Evolutionary conservation across 2,888 invertebrate species (phyloP).

Genomic region (Baccha elongata): DNA sequence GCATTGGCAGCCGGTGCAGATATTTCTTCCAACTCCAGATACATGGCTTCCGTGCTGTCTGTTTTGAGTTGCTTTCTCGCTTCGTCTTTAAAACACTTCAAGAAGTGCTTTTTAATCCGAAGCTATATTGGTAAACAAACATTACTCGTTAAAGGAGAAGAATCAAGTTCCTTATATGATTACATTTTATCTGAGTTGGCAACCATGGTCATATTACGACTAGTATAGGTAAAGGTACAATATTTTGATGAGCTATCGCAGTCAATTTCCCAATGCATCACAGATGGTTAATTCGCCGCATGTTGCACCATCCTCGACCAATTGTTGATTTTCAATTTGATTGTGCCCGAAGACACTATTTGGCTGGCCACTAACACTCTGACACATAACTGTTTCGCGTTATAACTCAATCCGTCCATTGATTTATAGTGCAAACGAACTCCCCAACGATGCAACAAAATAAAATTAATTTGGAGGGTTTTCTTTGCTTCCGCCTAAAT

Average conservation of each 20-base stretch:
- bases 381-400: background rate
- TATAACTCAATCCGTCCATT: slow-evolving; percentile 46
- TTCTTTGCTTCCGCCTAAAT: slow-evolving; percentile 48
- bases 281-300: slow-evolving; percentile 64
- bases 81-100: too few relatives aligned
- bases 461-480: slow-evolving; percentile 60
- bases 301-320: slow-evolving; percentile 41
- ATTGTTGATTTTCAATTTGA: slow-evolving; percentile 74
- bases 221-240: slow-evolving; percentile 29
- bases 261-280: slow-evolving; percentile 66
- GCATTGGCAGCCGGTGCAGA: too few relatives aligned
- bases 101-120: too few relatives aligned
- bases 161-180: too few relatives aligned
- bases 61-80: too few relatives aligned
- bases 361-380: too few relatives aligned
- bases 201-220: slow-evolving; percentile 8
- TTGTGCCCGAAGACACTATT: slow-evolving; percentile 54
- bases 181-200: too few relatives aligned
- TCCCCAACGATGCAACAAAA: slow-evolving; percentile 50
- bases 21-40: too few relatives aligned
- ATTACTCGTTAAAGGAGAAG: too few relatives aligned
- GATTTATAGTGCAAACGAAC: slow-evolving; percentile 51
- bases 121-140: too few relatives aligned
- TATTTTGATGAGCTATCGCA: slow-evolving; percentile 68
- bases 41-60: too few relatives aligned